Evolutionary conservation across 2,888 invertebrate genomes (phyloP), one percentile per base, ranked within the genome.

Genomic region (Clivina fossor): DNA sequence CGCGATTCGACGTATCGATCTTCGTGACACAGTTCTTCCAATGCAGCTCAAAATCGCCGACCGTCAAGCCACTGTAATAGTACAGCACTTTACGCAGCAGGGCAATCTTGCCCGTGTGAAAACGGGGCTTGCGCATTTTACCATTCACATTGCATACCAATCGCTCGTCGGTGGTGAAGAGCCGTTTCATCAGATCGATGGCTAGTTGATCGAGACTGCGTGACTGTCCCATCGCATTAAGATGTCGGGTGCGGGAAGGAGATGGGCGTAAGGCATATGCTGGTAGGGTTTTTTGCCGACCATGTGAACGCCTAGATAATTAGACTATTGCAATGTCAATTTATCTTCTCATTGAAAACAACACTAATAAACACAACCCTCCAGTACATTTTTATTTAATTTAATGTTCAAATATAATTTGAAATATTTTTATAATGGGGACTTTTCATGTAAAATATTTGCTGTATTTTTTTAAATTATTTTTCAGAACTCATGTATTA

Each of bases 1-100:
- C 75, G 58, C 75, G 63, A 64, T 75, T 75, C 58, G 74, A 73
- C 16, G 74, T 75, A 64, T 75, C 74, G 60, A 75, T 75, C 66
- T 74, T 74, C 5, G 74, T 75, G 16, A 75, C 74, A 62, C 75
- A 75, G 62, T 73, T 74, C 62, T 75, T 75, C 74, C 75, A 75
- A 46, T 71, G 71, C 53, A 74, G 73, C 60, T 75, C 74, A 71
- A 75, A 75, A 41, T 74, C 74, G 35, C 69, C 69, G 3, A 72
- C 68, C 50, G 70, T 64, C 28, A 74, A 69, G 26, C 71, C 71
- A 61, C 74, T 73, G 61, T 72, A 74, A 62, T 73, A 72, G 51
- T 74, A 64, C 22, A 75, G 64, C 15, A 74, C 74, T 62, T 75
- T 74, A 49, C 74, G 64, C 40, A 74, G 74, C 37, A 75, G 64